Evolutionary conservation across 2,888 invertebrate species (phyloP).

Genomic region (Hirtodrosophila cameraria): DNA sequence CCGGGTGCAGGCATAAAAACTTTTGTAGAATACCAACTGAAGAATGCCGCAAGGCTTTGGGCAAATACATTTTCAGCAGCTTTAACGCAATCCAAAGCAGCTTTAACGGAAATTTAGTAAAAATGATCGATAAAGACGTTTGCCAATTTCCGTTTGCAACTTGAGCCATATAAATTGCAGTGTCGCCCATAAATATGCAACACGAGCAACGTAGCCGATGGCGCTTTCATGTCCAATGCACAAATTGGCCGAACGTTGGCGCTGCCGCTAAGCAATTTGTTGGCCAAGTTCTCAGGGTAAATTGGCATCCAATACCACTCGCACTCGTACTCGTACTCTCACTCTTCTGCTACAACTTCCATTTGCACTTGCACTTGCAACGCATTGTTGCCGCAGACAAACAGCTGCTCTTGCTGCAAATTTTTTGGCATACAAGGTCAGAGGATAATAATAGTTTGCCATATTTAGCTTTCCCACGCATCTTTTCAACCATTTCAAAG

Average conservation of each 20-base stretch:
- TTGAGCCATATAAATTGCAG: constrained; percentile 62
- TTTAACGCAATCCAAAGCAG: neutral
- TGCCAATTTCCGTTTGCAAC: constrained; percentile 42
- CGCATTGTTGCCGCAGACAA: constrained; percentile 19
- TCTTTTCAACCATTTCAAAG: neutral
- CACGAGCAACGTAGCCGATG: constrained; percentile 37
- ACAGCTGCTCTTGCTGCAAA: neutral
- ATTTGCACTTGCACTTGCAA: constrained; percentile 1
- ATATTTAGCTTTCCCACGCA: neutral
- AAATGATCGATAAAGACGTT: constrained; percentile 34
- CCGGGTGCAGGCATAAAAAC: neutral
- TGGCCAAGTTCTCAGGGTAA: constrained; percentile 49
- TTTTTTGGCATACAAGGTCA: neutral
- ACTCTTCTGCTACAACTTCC: too few species aligned
- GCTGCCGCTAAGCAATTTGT: constrained; percentile 25
- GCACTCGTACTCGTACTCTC: neutral
- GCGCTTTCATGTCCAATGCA: constrained; percentile 53
- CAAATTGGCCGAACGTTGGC: constrained; percentile 55
- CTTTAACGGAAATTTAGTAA: constrained; percentile 43
- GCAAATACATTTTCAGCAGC: neutral
- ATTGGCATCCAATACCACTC: constrained; percentile 56
- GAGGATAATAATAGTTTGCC: neutral
- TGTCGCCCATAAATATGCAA: constrained; percentile 72
- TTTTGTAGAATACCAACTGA: neutral
- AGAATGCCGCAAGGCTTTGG: neutral